Base-by-base conservation (phyloP, 2,888 invertebrate genomes). In the Pseudococcus jackbeardsleyi region DNA sequence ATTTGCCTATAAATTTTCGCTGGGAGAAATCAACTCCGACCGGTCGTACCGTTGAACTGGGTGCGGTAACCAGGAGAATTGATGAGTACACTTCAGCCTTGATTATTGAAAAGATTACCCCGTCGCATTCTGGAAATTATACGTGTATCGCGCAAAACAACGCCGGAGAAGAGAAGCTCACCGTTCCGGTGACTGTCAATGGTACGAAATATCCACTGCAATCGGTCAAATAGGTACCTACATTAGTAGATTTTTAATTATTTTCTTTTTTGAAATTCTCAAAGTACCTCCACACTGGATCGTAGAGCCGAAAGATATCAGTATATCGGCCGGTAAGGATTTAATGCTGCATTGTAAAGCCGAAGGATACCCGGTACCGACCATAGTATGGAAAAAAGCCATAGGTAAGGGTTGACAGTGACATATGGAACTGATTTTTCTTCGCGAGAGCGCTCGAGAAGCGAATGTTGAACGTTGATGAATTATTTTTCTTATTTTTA, bases 131-230 rank as follows among this genome's bases (percentile, higher is more conserved):
- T 90, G 97, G 98, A 91, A 97, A 96, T 92, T 97, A 97, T 91
- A 96, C 97, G n/a, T 97, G 97, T 92, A 95, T 96, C 88, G 96
- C 96, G n/a, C 94, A 95, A 85, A 97, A 97, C 92, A 94, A 96
- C 39, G 97, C 97, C 17, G 97, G 96, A 15, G 93, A 94, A 6
- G 96, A 96, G 91, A 93, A 94, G 89, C 95, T 95, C 91, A 95
- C 95, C 11, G 95, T 96, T 88, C 95, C 96, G 42, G 93, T 96
- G 6, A 96, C 96, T 19, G 96, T 96, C 19, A 96, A 96, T 92
- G 96, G 95, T 95, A 93, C 6, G 39, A 79, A 12, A 17, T 9
- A 79, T 17, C 5, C 0, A n/a, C 12, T 26, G 8, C 17, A 79
- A 46, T 79, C 42, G 79, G 33, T 17, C n/a, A 79, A 39, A 77